phyloP scores from a whole-genome alignment of 2,888 invertebrate genomes.

The Leptinotarsa rubiginosa region DNA sequence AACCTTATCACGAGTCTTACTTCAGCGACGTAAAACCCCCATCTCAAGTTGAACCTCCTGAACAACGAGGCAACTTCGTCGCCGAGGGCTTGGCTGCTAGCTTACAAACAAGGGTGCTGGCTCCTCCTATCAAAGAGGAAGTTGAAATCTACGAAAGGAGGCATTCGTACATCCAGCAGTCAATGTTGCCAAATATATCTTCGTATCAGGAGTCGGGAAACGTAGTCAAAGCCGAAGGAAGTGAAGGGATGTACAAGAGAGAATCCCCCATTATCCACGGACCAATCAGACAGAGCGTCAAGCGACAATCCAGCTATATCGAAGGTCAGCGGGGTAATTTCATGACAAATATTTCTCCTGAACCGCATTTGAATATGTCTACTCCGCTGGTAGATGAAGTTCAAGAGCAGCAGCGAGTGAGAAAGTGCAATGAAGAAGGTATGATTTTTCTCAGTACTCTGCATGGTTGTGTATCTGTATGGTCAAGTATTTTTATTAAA shows the following conservation, averaged over 20 bases:
- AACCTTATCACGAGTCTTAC: conserved; percentile 79
- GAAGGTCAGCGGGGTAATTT: conserved; percentile 33
- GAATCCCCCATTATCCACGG: conserved; percentile 69
- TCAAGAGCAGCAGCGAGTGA: conserved; percentile 64
- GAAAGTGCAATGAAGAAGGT: conserved; percentile 70
- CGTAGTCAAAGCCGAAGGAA: conserved; percentile 57
- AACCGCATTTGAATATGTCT: conserved; percentile 77
- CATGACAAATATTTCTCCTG: conserved; percentile 66
- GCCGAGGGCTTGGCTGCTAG: conserved; percentile 84
- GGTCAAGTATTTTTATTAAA: not conserved
- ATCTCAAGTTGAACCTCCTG: conserved; percentile 49
- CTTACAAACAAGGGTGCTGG: conserved; percentile 81
- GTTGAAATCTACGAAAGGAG: conserved; percentile 50
- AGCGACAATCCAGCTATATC: conserved; percentile 51
- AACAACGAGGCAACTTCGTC: conserved; percentile 62
- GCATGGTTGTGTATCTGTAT: not conserved
- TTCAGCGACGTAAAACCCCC: conserved; percentile 74
- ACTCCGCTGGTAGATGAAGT: conserved; percentile 74
- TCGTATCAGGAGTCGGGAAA: conserved; percentile 52
- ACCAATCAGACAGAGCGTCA: conserved; percentile 66
- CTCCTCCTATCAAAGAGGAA: conserved; percentile 65
- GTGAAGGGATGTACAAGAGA: conserved; percentile 64
- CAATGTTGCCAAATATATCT: conserved; percentile 47
- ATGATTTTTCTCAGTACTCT: conserved; percentile 37
- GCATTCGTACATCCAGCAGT: conserved; percentile 60